Evolutionary conservation across 2,888 invertebrate species (phyloP).

Genomic region (Vanessa cardui): DNA sequence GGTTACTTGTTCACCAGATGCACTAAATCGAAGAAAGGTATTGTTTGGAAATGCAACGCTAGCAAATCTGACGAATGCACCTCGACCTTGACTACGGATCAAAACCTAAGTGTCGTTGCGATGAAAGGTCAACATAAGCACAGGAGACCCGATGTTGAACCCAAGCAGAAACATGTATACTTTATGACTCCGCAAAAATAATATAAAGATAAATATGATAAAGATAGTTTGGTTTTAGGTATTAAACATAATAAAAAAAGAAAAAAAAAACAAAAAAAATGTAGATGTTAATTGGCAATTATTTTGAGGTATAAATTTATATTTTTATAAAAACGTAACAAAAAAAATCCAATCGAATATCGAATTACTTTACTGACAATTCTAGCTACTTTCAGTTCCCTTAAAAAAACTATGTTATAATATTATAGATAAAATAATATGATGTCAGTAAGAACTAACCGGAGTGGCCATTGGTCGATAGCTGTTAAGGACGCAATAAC

Average conservation of each 20-base stretch:
- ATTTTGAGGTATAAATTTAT: too few species aligned
- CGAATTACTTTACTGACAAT: too few species aligned
- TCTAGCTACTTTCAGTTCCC: too few species aligned
- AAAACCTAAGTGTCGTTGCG: slow-evolving; percentile 60
- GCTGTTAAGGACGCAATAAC: too few species aligned
- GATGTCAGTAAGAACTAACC: too few species aligned
- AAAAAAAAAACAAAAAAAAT: too few species aligned
- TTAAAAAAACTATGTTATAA: too few species aligned
- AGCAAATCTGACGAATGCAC: slow-evolving; percentile 65
- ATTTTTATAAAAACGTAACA: too few species aligned
- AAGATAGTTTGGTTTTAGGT: neutral
- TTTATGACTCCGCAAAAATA: slow-evolving; percentile 55
- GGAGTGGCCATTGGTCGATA: too few species aligned
- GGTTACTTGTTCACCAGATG: slow-evolving; percentile 59
- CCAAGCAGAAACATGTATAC: slow-evolving; percentile 72
- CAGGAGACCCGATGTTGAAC: slow-evolving; percentile 47
- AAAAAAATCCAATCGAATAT: too few species aligned
- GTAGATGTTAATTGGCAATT: neutral
- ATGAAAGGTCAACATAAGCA: slow-evolving; percentile 61
- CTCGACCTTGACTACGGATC: slow-evolving; percentile 63
- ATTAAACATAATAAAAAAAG: neutral
- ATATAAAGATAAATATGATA: neutral
- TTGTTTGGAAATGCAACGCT: slow-evolving; percentile 68
- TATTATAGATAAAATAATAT: too few species aligned
- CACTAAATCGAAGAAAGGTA: slow-evolving; percentile 70